Evolutionary conservation across 2,888 invertebrate species (phyloP).

Genomic region (Steromphala cineraria): DNA sequence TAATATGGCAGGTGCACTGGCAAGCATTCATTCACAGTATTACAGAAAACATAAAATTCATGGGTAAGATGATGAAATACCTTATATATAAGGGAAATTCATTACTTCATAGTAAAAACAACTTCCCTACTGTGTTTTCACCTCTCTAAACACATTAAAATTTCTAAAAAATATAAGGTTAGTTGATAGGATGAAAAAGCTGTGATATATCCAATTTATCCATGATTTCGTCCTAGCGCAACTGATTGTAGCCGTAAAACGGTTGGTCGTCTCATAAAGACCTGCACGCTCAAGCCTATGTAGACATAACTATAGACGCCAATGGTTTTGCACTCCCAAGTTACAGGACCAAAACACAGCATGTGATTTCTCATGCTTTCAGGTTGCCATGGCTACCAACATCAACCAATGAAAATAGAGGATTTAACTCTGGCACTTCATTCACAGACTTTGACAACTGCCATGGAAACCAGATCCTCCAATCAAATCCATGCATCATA

Average conservation of each 20-base stretch:
- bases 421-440: not conserved
- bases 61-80: too few species aligned
- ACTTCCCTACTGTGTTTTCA: too few species aligned
- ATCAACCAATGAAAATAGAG: not conserved
- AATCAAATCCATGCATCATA: not conserved
- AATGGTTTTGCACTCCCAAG: conserved; percentile 1
- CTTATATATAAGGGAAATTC: too few species aligned
- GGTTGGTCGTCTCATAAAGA: not conserved
- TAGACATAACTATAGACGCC: not conserved
- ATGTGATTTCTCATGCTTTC: conserved; percentile 7
- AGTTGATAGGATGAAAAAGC: conserved; percentile 1
- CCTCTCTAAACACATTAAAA: too few species aligned
- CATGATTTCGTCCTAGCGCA: not conserved
- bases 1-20: too few species aligned
- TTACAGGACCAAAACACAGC: not conserved
- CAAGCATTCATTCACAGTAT: too few species aligned
- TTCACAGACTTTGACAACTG: conserved; percentile 14
- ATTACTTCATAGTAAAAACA: too few species aligned
- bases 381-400: not conserved
- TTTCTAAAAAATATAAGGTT: not conserved
- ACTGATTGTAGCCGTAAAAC: conserved; percentile 11
- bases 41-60: too few species aligned
- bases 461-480: not conserved
- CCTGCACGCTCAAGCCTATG: not conserved
- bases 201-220: not conserved